Percentiles rank a stretch among this genome's conserved stretches.
Conservation (phyloP, 2,797 vertebrate species). For the Halcyon badia region DNA sequence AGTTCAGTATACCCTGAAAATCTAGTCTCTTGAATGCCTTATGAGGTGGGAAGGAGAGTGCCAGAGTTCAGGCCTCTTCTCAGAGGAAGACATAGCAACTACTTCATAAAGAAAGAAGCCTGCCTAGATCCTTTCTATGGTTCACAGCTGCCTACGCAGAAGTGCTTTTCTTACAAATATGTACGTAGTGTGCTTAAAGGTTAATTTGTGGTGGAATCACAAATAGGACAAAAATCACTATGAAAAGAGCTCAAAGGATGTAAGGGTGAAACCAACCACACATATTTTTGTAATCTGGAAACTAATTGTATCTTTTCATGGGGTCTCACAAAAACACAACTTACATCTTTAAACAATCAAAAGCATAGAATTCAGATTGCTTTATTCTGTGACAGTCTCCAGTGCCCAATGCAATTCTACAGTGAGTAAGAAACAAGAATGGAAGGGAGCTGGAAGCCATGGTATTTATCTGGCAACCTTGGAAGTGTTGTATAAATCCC, state of each 20-base stretch:
- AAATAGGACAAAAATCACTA: background rate
- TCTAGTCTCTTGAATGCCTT: background rate
- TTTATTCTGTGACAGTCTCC: background rate
- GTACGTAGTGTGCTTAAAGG: background rate
- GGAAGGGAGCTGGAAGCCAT: background rate
- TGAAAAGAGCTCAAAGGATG: background rate
- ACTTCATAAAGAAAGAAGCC: background rate
- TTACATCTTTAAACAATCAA: background rate
- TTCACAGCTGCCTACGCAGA: background rate
- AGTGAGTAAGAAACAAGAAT: background rate
- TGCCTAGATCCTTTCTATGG: background rate
- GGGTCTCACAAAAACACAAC: background rate
- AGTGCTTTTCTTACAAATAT: background rate
- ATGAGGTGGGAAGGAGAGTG: background rate
- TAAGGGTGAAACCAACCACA: background rate
- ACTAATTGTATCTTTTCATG: background rate
- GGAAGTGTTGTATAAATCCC: rapidly evolving
- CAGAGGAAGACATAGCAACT: background rate
- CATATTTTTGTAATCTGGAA: background rate
- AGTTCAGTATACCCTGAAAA: background rate
- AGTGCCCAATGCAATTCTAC: background rate
- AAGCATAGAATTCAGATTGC: background rate
- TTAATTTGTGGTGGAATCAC: background rate
- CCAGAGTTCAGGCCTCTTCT: background rate
- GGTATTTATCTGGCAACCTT: background rate